Base-by-base conservation (phyloP, 1,140 invertebrate genomes). In the Drosophila pectinifera region DNA sequence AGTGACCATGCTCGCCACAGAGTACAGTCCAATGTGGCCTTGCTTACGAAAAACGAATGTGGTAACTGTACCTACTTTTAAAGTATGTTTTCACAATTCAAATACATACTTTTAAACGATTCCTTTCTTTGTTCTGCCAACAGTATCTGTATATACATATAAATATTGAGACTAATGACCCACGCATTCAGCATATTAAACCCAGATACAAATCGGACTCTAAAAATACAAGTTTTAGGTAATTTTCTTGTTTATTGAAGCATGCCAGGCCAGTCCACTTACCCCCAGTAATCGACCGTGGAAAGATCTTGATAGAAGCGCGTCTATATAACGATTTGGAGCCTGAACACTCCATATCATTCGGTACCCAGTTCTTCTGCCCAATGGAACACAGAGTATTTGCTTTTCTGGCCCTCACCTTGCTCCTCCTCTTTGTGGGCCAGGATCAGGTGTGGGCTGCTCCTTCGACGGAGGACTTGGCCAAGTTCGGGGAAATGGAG, bases 171-270 rank as follows among this genome's bases (percentile, higher is more conserved):
- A 3, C 28, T 8, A 51, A 51, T 51, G 13, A 51, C 18, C n/a
- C n/a, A n/a, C n/a, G n/a, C n/a, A n/a, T 24, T 28, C 13, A 22
- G 1, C 16, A 24, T 8, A 16, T 48, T n/a, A 28, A n/a, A 8
- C 2, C 7, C 1, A 39, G 24, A 64, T 67, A 11, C 0, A 38
- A 41, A 65, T 67, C 41, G 8, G 11, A 4, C 6, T 34, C 5
- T 4, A 0, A 20, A 16, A 6, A 26, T 38, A 18, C 5, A 6
- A 8, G 57, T 70, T 31, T 24, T 39, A 48, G 72, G 39, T 77
- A 59, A 88, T 86, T 86, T n/a, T n/a, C n/a, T n/a, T n/a, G n/a
- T n/a, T n/a, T n/a, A 65, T 43, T 82, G 54, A 76, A 48, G 65
- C 82, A 42, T 48, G 38, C 4, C 34, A 0, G 34, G 0, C 26